Evolutionary conservation across 2,888 invertebrate genomes (phyloP).

Genomic region (Rhabditoides inermis): DNA sequence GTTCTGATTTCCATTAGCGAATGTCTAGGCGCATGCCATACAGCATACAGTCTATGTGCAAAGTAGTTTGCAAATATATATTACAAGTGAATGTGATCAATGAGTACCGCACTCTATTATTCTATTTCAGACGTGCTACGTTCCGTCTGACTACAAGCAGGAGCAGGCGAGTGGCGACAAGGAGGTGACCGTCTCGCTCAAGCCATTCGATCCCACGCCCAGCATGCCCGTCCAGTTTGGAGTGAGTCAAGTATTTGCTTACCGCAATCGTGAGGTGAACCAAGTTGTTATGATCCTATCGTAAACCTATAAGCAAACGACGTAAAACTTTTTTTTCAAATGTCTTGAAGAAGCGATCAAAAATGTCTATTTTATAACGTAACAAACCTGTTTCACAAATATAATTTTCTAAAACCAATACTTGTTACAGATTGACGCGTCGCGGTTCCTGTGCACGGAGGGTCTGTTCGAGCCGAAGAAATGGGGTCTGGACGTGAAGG

Average conservation of each 20-base stretch:
- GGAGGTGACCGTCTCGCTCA: constrained; percentile 18
- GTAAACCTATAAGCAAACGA: too few relatives aligned
- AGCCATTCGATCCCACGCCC: constrained; percentile 15
- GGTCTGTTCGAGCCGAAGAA: constrained; percentile 59
- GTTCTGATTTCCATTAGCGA: too few relatives aligned
- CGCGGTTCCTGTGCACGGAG: constrained; percentile 57
- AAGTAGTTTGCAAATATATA: too few relatives aligned
- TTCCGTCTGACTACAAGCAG: constrained; percentile 55
- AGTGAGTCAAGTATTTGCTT: constrained; percentile 2
- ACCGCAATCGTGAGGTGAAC: too few relatives aligned
- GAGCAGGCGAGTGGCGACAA: constrained; percentile 40
- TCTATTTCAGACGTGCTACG: constrained; percentile 53
- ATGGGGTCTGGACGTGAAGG: constrained; percentile 60
- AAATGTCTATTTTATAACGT: too few relatives aligned
- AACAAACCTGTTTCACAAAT: not conserved
- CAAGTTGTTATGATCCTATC: constrained; percentile 53
- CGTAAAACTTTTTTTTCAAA: too few relatives aligned
- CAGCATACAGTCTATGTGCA: too few relatives aligned
- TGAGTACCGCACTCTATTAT: not conserved
- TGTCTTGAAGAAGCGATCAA: too few relatives aligned
- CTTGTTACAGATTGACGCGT: constrained; percentile 54
- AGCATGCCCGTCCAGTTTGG: constrained; percentile 23
- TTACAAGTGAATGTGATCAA: too few relatives aligned
- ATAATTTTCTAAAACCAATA: constrained; percentile 19
- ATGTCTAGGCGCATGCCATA: too few relatives aligned